Percentiles rank a stretch among this genome's conserved stretches.
Evolutionary conservation across 2,888 invertebrate species (phyloP).

Genomic region (Lomographa bimaculata): DNA sequence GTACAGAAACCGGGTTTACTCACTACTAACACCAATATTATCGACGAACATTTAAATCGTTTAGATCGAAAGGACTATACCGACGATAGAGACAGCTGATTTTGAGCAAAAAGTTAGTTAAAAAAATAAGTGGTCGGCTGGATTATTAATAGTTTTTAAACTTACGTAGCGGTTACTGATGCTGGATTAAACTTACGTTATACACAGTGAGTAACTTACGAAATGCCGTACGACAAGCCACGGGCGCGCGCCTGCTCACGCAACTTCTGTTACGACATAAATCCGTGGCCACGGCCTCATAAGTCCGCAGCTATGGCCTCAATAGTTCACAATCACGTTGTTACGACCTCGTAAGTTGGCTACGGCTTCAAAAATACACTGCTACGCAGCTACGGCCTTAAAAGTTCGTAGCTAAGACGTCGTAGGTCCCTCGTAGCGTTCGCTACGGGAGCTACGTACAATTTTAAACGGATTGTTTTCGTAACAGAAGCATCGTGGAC

Average conservation of each 20-base stretch:
- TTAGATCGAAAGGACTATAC: slow-evolving; percentile 55
- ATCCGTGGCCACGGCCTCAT: slow-evolving; percentile 1
- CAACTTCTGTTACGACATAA: slow-evolving; percentile 44
- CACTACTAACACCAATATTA: slow-evolving; percentile 67
- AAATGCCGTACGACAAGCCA: slow-evolving; percentile 74
- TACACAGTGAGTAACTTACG: slow-evolving; percentile 77
- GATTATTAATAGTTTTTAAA: slow-evolving; percentile 63
- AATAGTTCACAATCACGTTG: neutral
- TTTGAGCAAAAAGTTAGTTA: slow-evolving; percentile 80
- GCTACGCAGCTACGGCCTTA: neutral
- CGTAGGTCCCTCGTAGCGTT: slow-evolving; percentile 3
- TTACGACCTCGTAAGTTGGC: neutral
- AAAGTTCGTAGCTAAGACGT: neutral
- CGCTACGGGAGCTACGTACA: slow-evolving; percentile 7
- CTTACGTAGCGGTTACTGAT: slow-evolving; percentile 75
- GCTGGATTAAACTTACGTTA: slow-evolving; percentile 77
- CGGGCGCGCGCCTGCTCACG: slow-evolving; percentile 64
- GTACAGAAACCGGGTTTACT: slow-evolving; percentile 62
- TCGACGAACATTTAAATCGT: slow-evolving; percentile 47
- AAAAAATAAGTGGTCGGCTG: slow-evolving; percentile 76
- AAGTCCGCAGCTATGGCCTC: neutral
- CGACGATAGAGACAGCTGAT: slow-evolving; percentile 62
- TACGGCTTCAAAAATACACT: neutral
- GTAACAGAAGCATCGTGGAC: slow-evolving; percentile 49
- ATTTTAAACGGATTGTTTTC: slow-evolving; percentile 16